Conservation (phyloP, 2,797 vertebrate species). For the Cyprinella venusta region DNA sequence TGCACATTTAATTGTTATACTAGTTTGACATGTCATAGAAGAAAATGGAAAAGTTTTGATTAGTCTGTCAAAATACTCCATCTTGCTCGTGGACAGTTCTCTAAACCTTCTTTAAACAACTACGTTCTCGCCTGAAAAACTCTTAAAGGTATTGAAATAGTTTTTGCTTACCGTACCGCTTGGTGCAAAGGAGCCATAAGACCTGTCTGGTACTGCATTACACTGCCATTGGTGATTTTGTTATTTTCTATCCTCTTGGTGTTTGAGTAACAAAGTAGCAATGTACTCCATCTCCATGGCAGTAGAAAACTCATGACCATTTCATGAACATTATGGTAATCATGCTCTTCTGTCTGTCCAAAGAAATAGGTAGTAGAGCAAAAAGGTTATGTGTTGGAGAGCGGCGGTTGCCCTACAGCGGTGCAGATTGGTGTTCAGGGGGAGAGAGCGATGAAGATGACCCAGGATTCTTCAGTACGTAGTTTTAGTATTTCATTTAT, state of each 20-base stretch:
- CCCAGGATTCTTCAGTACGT: slow-evolving; percentile 85
- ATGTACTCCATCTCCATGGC: neutral
- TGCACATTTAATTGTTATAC: too few relatives aligned
- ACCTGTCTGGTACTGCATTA: neutral
- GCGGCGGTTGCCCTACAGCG: slow-evolving; percentile 69
- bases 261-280: slow-evolving; percentile 10
- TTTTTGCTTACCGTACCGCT: too few relatives aligned
- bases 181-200: too few relatives aligned
- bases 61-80: too few relatives aligned
- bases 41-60: too few relatives aligned
- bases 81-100: too few relatives aligned
- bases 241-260: neutral
- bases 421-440: slow-evolving; percentile 85
- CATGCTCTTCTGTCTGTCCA: slow-evolving; percentile 30
- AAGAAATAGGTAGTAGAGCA: slow-evolving; percentile 75
- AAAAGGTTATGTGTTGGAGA: slow-evolving; percentile 77
- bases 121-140: too few relatives aligned
- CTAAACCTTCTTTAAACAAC: too few relatives aligned
- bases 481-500: neutral
- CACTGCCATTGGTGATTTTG: neutral
- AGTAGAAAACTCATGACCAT: neutral
- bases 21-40: too few relatives aligned
- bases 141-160: too few relatives aligned
- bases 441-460: slow-evolving; percentile 86
- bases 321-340: slow-evolving; percentile 32